Evolutionary conservation across 2,113 vertebrate species (phyloP), one percentile per base, ranked within the genome.

Genomic region (Haemorhous mexicanus): DNA sequence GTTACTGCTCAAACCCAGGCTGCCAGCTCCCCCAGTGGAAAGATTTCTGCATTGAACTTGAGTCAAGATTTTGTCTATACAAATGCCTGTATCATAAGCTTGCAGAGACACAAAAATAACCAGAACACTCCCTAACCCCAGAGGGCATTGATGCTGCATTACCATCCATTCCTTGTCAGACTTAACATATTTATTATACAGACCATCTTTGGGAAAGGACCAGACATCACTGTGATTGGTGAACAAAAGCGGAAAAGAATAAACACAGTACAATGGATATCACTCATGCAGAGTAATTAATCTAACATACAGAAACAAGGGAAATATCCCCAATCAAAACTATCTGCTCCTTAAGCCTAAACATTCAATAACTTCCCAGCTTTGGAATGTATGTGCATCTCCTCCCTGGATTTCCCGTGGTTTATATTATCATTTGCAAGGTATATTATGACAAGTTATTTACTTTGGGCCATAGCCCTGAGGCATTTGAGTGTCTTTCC

Each of bases 391-490:
- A 90, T 61, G 87, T 88, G 85, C 93, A 97, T 93, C 92, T 97
- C 87, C 63, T 96, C 82, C 61, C 67, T 86, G 85, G 68, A 72
- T 93, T 91, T 94, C 93, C 85, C 52, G 72, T 63, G 59, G 90
- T 97, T 97, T 95, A 94, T 62, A 88, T 95, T 95, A 96, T 96
- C 90, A 92, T 96, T 96, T 96, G 92, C 94, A 93, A 97, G 93
- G 95, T 97, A 95, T 97, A 97, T 94, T 94, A 96, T 96, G 94
- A 97, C 90, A 95, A 95, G 85, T 78, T 95, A 95, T 96, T 96
- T 95, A 96, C 87, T 96, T 94, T 96, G 88, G 87, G 50, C 82
- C 35, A 27, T 86, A 88, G 90, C 72, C 94, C 79, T 35, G 75
- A 84, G 85, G 82, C 90, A 78, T 86, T 91, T 59, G 75, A 49